A percentile compares a stretch with the other conserved stretches of the same genome.
These are phyloP conservation scores for Acanthiza pusilla DNA, from an alignment of 2,797 vertebrate genomes.

Conservation along the genomic window DNA sequence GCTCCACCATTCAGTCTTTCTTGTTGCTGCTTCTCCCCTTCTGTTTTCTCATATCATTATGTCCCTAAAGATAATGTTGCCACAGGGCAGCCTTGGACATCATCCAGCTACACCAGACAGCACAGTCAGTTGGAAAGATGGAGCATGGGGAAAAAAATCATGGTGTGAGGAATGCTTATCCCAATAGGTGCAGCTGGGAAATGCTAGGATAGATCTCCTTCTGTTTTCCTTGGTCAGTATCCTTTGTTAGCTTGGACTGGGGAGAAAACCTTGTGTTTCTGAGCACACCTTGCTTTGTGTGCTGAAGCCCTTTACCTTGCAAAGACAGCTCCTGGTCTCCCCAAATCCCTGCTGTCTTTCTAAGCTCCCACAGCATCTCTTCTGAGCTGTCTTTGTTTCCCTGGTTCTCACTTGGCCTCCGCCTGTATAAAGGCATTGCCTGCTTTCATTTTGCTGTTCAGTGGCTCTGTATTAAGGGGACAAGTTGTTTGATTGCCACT, in stretches of 20 bases:
- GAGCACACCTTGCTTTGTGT: neutral
- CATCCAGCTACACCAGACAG: neutral
- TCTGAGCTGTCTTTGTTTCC: neutral
- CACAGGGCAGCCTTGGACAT: neutral
- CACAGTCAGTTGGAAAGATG: rapidly evolving
- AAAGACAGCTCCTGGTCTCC: neutral
- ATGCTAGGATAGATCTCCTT: neutral
- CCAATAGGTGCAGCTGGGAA: neutral
- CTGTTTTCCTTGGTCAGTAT: neutral
- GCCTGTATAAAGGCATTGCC: neutral
- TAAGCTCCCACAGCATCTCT: neutral
- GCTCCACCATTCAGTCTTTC: neutral
- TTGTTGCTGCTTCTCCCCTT: neutral
- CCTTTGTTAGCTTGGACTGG: neutral
- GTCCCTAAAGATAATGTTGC: neutral
- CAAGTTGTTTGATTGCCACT: neutral
- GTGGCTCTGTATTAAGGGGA: neutral
- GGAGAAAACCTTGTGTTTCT: neutral
- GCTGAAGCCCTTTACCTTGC: neutral
- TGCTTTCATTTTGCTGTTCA: neutral
- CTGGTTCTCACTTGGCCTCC: neutral
- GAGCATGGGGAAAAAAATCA: neutral
- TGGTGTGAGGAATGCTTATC: neutral
- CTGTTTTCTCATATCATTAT: neutral
- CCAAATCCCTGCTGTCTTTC: neutral